Evolutionary conservation across 2,113 vertebrate species (phyloP).

Genomic region (Rattus norvegicus): DNA sequence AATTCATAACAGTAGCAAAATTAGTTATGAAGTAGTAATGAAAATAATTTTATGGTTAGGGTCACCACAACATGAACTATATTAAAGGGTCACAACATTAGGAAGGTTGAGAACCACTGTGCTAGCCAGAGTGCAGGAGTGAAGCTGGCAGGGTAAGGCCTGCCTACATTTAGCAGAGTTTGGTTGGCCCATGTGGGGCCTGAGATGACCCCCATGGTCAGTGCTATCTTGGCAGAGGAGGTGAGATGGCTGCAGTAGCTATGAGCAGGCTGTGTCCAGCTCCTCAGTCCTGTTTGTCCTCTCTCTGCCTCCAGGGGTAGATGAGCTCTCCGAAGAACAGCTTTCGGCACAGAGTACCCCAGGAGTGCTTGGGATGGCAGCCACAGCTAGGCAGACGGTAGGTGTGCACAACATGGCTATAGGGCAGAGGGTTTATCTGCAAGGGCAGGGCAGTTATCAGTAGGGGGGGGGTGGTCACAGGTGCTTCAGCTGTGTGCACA

Average conservation of each 20-base stretch:
- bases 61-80: background rate
- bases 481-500: background rate
- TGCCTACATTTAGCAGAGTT: background rate
- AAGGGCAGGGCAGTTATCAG: background rate
- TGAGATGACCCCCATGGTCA: background rate
- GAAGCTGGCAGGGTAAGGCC: background rate
- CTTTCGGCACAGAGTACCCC: constrained; percentile 93
- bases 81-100: background rate
- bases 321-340: constrained; percentile 96
- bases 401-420: constrained; percentile 85
- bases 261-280: background rate
- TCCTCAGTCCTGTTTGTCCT: constrained; percentile 90
- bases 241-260: rapidly evolving
- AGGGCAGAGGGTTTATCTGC: constrained; percentile 95
- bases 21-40: background rate
- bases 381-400: constrained; percentile 94
- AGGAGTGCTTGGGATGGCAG: constrained; percentile 95
- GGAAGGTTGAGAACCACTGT: background rate
- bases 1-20: background rate
- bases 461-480: background rate
- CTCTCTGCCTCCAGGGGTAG: constrained; percentile 96
- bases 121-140: background rate
- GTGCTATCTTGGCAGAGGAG: too few species aligned
- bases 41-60: background rate
- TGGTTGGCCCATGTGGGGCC: background rate